Conservation (phyloP, 1,140 invertebrate genomes). For the Prorops nasuta region DNA sequence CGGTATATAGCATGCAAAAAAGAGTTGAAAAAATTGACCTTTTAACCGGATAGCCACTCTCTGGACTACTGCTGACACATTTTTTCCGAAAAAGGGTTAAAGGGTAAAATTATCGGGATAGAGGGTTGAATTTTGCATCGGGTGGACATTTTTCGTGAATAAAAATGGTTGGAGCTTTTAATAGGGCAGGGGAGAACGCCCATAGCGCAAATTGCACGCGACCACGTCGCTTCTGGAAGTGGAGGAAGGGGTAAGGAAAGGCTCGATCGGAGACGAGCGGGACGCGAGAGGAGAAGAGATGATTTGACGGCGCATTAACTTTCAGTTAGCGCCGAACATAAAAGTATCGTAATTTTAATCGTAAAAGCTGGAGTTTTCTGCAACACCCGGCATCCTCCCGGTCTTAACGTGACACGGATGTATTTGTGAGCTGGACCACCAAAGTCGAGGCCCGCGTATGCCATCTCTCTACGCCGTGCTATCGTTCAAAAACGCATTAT, state of each 20-base stretch:
- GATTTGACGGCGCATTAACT: constrained; percentile 42
- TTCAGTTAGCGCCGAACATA: constrained; percentile 44
- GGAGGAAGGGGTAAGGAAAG: no score
- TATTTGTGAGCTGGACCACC: constrained; percentile 41
- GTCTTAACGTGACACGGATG: constrained; percentile 30
- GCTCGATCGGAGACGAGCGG: not conserved
- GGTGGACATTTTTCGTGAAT: no score
- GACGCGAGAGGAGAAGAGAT: constrained; percentile 5
- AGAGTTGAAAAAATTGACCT: constrained; percentile 25
- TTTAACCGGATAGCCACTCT: constrained; percentile 28
- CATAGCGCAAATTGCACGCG: constrained; percentile 27
- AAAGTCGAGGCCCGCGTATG: constrained; percentile 26
- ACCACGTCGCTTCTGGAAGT: constrained; percentile 10
- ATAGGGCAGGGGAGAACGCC: no score
- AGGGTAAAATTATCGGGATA: no score
- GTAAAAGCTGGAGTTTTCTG: constrained; percentile 20
- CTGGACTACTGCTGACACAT: constrained; percentile 24
- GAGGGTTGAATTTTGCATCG: no score
- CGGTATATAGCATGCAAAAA: constrained; percentile 12
- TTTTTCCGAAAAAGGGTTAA: constrained; percentile 25
- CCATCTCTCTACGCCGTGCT: no score
- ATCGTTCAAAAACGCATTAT: constrained; percentile 39
- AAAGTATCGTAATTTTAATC: constrained; percentile 49
- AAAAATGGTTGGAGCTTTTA: no score
- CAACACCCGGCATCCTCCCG: no score